phyloP scores from a whole-genome alignment of 2,888 invertebrate genomes.

The Fissipunctia ypsillon region DNA sequence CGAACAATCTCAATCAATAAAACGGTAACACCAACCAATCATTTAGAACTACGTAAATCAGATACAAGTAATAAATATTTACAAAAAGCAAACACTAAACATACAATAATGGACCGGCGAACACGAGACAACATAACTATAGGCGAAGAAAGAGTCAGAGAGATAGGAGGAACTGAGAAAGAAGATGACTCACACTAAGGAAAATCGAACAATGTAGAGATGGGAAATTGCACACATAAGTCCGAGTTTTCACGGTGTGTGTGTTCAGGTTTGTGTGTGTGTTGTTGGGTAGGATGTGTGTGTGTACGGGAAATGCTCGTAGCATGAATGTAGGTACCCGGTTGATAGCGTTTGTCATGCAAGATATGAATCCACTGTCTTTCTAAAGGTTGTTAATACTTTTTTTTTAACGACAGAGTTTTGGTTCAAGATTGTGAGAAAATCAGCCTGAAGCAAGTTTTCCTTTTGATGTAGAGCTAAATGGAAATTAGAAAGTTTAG shows the following conservation, averaged over 20 bases:
- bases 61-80: slow-evolving; percentile 72
- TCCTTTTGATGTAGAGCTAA: slow-evolving; percentile 50
- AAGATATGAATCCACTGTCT: slow-evolving; percentile 78
- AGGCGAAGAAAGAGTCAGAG: slow-evolving; percentile 63
- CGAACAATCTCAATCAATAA: slow-evolving; percentile 52
- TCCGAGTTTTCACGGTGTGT: slow-evolving; percentile 32
- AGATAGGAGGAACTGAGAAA: slow-evolving; percentile 69
- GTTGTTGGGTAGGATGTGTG: slow-evolving; percentile 49
- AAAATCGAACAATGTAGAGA: slow-evolving; percentile 53
- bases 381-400: slow-evolving; percentile 70
- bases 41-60: slow-evolving; percentile 65
- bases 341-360: slow-evolving; percentile 66
- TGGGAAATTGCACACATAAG: slow-evolving; percentile 68
- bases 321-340: slow-evolving; percentile 65
- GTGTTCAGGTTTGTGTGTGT: slow-evolving; percentile 44
- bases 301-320: slow-evolving; percentile 71
- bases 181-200: slow-evolving; percentile 62
- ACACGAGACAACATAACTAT: slow-evolving; percentile 75
- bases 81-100: slow-evolving; percentile 78
- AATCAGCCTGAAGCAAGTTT: slow-evolving; percentile 32
- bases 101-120: slow-evolving; percentile 83
- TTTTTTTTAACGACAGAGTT: slow-evolving; percentile 65
- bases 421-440: slow-evolving; percentile 49
- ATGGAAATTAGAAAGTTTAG: slow-evolving; percentile 72
- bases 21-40: slow-evolving; percentile 54